Conservation (phyloP, 1,140 invertebrate species). For the Drosophila asahinai region DNA sequence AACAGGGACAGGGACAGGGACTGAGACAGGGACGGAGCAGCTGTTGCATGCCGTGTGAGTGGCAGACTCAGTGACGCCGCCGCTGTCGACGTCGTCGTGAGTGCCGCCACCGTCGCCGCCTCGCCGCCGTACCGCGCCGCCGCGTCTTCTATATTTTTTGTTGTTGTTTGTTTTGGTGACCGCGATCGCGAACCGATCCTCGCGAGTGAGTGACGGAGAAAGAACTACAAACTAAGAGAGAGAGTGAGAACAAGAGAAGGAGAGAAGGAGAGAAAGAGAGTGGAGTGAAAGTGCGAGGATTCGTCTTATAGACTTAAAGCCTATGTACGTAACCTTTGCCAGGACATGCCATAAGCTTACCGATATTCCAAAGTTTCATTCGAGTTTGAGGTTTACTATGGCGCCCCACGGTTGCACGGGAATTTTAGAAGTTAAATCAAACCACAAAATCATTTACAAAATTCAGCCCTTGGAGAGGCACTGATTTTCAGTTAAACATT, state of each 20-base stretch:
- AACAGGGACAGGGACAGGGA: no score
- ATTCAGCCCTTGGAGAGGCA: not conserved
- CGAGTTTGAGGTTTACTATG: not conserved
- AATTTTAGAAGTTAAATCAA: not conserved
- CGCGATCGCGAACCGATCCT: constrained; percentile 52
- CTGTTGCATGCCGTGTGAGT: constrained; percentile 69
- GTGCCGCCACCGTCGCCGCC: constrained; percentile 19
- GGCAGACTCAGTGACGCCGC: constrained; percentile 75
- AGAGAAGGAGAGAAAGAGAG: not conserved
- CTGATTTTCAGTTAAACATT: not conserved
- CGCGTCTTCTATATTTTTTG: constrained; percentile 59
- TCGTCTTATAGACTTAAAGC: constrained; percentile 4
- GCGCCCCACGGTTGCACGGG: not conserved
- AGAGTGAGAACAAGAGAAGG: not conserved
- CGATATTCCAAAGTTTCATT: constrained; percentile 12
- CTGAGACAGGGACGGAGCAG: constrained; percentile 45
- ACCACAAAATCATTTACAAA: not conserved
- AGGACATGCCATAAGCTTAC: constrained; percentile 1
- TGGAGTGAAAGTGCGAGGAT: constrained; percentile 11
- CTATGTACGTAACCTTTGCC: constrained; percentile 28
- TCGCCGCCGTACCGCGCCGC: constrained; percentile 5
- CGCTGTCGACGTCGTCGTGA: constrained; percentile 46
- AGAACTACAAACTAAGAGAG: constrained; percentile 16
- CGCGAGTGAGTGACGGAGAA: constrained; percentile 40
- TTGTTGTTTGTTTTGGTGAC: constrained; percentile 47